Percentiles rank a stretch among this genome's conserved stretches.
Conservation (phyloP, 2,888 invertebrate species). For the Morpho deidamia region DNA sequence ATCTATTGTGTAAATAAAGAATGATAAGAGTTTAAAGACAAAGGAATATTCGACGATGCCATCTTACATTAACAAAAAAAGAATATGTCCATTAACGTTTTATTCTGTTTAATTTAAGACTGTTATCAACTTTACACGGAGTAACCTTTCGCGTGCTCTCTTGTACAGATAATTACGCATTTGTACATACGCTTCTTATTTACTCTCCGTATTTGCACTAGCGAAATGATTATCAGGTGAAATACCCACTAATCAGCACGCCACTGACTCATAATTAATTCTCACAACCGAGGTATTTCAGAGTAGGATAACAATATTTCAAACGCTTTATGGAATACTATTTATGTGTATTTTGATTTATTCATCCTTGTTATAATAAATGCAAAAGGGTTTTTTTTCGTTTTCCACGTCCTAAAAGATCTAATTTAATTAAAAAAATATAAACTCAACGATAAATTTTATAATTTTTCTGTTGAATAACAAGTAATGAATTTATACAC, state of each 20-base stretch:
- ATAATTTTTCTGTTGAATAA: too few relatives aligned
- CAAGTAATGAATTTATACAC: too few relatives aligned
- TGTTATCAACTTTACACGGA: conserved; percentile 5
- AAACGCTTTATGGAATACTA: neutral
- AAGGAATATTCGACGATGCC: too few relatives aligned
- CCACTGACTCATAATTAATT: conserved; percentile 13
- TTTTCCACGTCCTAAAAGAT: too few relatives aligned
- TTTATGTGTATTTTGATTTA: neutral
- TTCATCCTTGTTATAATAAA: neutral
- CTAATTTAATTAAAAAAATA: too few relatives aligned
- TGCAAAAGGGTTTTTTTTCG: too few relatives aligned
- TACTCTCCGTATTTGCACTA: conserved; percentile 14
- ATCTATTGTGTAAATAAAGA: too few relatives aligned
- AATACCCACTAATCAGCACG: conserved; percentile 12
- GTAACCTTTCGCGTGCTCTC: conserved; percentile 18
- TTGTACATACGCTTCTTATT: conserved; percentile 15
- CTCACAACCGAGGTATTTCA: neutral
- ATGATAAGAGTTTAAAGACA: too few relatives aligned
- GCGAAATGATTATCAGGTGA: conserved; percentile 15
- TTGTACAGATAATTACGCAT: conserved; percentile 12
- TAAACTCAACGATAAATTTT: too few relatives aligned
- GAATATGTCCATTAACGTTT: too few relatives aligned
- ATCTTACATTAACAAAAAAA: too few relatives aligned
- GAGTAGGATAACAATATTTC: neutral
- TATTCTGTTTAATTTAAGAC: too few relatives aligned